Evolutionary conservation across 2,113 vertebrate genomes (phyloP).

Genomic region (Phalacrocorax aristotelis): DNA sequence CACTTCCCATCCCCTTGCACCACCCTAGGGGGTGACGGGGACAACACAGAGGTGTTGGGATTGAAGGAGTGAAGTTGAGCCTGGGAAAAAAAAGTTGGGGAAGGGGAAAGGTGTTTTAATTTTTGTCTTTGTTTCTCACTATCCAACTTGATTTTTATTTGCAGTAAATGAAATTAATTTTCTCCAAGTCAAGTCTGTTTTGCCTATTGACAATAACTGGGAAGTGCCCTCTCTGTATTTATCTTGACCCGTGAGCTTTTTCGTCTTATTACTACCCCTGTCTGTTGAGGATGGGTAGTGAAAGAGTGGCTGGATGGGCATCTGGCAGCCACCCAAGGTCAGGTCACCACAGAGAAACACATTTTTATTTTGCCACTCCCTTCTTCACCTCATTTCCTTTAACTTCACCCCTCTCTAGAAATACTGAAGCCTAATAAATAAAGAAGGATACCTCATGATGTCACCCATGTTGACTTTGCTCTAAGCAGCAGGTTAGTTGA

Average conservation of each 20-base stretch:
- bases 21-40: rapidly evolving
- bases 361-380: not conserved
- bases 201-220: not conserved
- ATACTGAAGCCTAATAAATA: not conserved
- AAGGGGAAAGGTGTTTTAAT: rapidly evolving
- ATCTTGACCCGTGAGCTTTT: not conserved
- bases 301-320: not conserved
- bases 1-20: not conserved
- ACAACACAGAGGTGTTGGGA: not conserved
- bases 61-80: not conserved
- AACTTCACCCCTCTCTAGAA: not conserved
- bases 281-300: not conserved
- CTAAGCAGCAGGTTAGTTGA: not conserved
- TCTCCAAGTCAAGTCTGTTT: not conserved
- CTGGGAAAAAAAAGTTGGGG: not conserved
- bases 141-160: not conserved
- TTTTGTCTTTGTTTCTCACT: not conserved
- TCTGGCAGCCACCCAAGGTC: not conserved
- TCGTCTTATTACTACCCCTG: not conserved
- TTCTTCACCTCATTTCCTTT: not conserved
- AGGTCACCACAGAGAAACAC: not conserved
- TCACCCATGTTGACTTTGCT: not conserved
- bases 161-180: not conserved
- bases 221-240: not conserved
- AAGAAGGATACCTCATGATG: not conserved